A percentile compares a stretch with the other conserved stretches of the same genome.
Evolutionary conservation across 2,797 vertebrate species (phyloP).

Genomic region (Muraenolepis orangiensis): DNA sequence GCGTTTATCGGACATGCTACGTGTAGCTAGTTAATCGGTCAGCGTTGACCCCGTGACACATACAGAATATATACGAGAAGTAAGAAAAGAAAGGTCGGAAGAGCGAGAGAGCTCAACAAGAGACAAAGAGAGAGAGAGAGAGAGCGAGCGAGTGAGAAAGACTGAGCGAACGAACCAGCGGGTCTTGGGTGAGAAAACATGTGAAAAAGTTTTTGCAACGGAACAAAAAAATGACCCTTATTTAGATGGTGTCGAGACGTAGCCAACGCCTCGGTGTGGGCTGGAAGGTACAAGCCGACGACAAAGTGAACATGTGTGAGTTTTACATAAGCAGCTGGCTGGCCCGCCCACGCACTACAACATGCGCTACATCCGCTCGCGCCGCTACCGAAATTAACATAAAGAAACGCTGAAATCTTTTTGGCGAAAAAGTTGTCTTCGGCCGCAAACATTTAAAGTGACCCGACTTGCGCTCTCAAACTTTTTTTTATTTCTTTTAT

Average conservation of each 20-base stretch:
- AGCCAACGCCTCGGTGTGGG: slow-evolving; percentile 48
- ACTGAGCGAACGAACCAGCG: not conserved
- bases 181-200: not conserved
- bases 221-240: slow-evolving; percentile 5
- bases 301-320: slow-evolving; percentile 32
- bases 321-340: slow-evolving; percentile 56
- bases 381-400: not conserved
- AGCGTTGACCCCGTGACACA: too few species aligned
- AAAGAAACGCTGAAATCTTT: not conserved
- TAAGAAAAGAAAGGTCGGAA: not conserved
- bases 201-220: too few species aligned
- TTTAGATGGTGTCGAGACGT: not conserved
- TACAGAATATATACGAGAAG: too few species aligned
- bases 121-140: too few species aligned
- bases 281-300: slow-evolving; percentile 20
- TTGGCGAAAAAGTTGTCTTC: not conserved
- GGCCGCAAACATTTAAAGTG: not conserved
- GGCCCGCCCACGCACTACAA: slow-evolving; percentile 41
- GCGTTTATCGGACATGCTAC: too few species aligned
- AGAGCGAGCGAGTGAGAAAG: too few species aligned
- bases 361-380: not conserved
- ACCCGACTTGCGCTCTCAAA: not conserved
- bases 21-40: too few species aligned
- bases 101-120: not conserved
- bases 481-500: not conserved